Evolutionary conservation across 2,888 invertebrate species (phyloP).

Genomic region (Stenolophus ochropezus): DNA sequence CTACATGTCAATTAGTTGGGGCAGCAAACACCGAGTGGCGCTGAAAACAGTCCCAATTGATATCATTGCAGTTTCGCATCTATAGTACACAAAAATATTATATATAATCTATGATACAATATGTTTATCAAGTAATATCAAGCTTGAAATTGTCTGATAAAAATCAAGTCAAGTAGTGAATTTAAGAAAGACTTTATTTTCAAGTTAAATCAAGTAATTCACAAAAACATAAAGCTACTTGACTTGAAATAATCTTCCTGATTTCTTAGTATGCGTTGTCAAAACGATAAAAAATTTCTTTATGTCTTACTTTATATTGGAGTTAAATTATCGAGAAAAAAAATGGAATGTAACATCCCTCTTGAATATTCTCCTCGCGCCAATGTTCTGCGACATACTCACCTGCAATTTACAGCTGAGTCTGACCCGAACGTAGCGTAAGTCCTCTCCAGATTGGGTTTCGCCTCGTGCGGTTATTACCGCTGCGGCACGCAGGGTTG

Average conservation of each 20-base stretch:
- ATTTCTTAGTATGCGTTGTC: not conserved
- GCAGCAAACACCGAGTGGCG: too few relatives aligned
- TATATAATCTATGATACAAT: too few relatives aligned
- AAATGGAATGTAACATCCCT: not conserved
- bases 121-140: not conserved
- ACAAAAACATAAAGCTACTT: too few relatives aligned
- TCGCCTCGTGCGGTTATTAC: constrained; percentile 30
- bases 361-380: constrained; percentile 15
- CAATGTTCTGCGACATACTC: constrained; percentile 52
- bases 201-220: not conserved
- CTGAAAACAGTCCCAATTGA: too few relatives aligned
- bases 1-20: too few relatives aligned
- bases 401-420: constrained; percentile 56
- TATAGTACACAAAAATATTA: too few relatives aligned
- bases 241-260: too few relatives aligned
- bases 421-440: constrained; percentile 54
- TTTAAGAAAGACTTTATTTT: not conserved
- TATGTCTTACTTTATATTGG: not conserved
- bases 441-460: constrained; percentile 58
- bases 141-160: not conserved
- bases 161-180: too few relatives aligned
- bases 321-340: too few relatives aligned
- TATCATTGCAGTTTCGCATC: too few relatives aligned
- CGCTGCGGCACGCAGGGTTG: not conserved
- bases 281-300: not conserved